Evolutionary conservation across 2,797 vertebrate species (phyloP).

Genomic region (Phoxinus dragarum): DNA sequence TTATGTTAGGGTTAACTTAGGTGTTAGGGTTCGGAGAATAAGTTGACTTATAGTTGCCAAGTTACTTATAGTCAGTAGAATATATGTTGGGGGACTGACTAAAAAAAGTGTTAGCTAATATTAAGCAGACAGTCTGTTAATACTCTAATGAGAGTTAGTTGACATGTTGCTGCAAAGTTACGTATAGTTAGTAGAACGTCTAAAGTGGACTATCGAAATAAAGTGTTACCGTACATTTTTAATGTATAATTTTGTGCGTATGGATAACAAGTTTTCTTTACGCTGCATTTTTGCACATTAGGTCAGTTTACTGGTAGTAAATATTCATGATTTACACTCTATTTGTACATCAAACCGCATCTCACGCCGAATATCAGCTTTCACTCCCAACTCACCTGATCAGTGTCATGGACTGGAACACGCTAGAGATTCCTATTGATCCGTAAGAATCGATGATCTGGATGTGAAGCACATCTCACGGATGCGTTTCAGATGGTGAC

Average conservation of each 20-base stretch:
- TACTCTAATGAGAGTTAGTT: no score
- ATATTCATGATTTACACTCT: neutral
- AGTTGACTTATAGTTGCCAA: no score
- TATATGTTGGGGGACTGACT: no score
- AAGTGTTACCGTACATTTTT: neutral
- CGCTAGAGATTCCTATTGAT: conserved; percentile 49
- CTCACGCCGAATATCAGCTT: conserved; percentile 45
- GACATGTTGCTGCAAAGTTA: no score
- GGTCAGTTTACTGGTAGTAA: neutral
- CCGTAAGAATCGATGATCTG: conserved; percentile 44
- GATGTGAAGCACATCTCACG: conserved; percentile 41
- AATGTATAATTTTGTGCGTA: neutral
- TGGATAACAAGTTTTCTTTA: neutral
- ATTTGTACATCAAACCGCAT: conserved; percentile 11
- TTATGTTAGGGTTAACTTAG: no score
- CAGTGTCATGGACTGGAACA: conserved; percentile 40
- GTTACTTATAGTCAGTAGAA: no score
- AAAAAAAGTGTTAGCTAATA: no score
- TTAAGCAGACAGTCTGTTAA: no score
- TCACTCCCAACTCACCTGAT: conserved; percentile 45
- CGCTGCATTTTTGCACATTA: neutral
- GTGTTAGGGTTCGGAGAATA: no score
- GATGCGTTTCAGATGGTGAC: conserved; percentile 41
- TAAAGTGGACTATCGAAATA: no score
- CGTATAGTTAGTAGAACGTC: no score